Evolutionary conservation across 2,113 vertebrate genomes (phyloP).

Genomic region (Pelmatolapia mariae): DNA sequence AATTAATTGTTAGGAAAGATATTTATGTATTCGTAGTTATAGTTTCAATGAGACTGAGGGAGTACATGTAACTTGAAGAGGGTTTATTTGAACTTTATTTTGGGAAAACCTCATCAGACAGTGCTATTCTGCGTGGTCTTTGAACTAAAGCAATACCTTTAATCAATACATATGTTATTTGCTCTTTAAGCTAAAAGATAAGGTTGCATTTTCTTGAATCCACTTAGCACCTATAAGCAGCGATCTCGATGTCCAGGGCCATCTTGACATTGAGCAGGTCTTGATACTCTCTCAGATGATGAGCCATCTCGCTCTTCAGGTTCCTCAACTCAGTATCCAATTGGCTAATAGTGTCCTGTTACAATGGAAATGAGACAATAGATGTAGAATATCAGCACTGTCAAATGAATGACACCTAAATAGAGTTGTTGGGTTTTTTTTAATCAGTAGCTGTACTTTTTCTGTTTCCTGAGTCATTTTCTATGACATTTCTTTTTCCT

Average conservation of each 20-base stretch:
- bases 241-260: conserved; percentile 92
- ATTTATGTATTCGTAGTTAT: neutral
- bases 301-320: conserved; percentile 88
- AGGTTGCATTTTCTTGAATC: neutral
- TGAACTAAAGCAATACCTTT: neutral
- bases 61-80: neutral
- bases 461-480: neutral
- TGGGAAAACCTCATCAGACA: neutral
- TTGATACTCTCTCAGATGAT: conserved; percentile 89
- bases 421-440: fast-evolving
- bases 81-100: neutral
- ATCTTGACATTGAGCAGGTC: conserved; percentile 94
- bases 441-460: neutral
- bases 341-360: conserved; percentile 81
- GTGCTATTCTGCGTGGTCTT: neutral
- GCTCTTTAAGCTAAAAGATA: neutral
- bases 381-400: neutral
- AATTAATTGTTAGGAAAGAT: neutral
- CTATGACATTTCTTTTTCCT: neutral
- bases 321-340: conserved; percentile 84
- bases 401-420: neutral
- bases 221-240: conserved; percentile 84
- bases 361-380: neutral
- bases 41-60: neutral
- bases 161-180: neutral